Conservation (phyloP, 2,888 invertebrate species). For the Acleris holmiana region DNA sequence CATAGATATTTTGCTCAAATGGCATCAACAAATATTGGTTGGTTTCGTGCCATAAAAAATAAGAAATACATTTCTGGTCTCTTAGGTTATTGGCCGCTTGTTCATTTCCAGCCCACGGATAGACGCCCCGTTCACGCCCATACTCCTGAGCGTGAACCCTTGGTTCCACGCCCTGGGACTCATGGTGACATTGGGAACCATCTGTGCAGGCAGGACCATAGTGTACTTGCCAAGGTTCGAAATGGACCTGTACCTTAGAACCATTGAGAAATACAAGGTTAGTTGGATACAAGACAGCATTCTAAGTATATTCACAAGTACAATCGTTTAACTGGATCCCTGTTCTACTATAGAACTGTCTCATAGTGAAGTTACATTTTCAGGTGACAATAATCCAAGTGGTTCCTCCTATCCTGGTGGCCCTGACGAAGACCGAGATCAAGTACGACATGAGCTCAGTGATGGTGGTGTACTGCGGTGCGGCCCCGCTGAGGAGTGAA, state of each 20-base stretch:
- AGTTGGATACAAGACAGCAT: too few species aligned
- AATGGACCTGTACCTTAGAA: constrained; percentile 32
- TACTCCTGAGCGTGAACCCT: constrained; percentile 34
- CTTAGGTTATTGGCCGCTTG: neutral
- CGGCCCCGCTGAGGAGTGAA: constrained; percentile 34
- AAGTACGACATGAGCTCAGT: constrained; percentile 39
- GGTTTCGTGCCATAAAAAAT: too few species aligned
- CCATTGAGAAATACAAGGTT: constrained; percentile 38
- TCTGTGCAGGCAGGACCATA: constrained; percentile 11
- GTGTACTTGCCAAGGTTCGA: constrained; percentile 37
- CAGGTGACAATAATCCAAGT: constrained; percentile 34
- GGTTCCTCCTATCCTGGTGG: constrained; percentile 39
- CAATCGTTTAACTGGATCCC: too few species aligned
- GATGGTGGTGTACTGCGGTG: constrained; percentile 30
- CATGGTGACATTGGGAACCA: constrained; percentile 2
- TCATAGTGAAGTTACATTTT: neutral
- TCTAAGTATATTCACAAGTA: too few species aligned
- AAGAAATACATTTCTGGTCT: neutral
- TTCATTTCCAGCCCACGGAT: constrained; percentile 23
- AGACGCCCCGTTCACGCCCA: constrained; percentile 14
- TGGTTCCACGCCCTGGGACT: constrained; percentile 41
- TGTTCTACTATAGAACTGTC: neutral
- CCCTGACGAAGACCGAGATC: constrained; percentile 33
- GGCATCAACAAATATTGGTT: too few species aligned
- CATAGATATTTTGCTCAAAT: too few species aligned